Evolutionary conservation across 2,888 invertebrate species (phyloP), one percentile per base, ranked within the genome.

Genomic region (Fabriciana adippe): DNA sequence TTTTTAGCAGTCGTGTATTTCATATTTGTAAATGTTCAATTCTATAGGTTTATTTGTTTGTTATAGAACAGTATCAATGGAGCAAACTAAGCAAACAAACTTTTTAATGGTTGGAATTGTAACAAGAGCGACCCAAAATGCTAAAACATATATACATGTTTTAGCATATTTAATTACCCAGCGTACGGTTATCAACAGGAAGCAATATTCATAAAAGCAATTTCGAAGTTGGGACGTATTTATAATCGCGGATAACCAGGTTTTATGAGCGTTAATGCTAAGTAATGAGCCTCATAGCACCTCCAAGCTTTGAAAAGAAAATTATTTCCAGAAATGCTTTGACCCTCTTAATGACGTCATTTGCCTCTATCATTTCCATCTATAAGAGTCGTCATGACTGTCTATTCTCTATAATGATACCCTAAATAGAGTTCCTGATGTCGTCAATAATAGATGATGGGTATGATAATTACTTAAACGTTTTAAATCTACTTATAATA

Each of bases 281-380:
- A 77, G 73, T 77, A 77, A 76, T 75, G 72, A 71, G 68, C 68
- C 65, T 73, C 72, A 73, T 73, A 74, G 70, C 69, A 73, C 74
- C 75, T 66, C 65, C 47, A 68, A 68, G 73, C 72, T 73, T 73
- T 76, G 74, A 73, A 74, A 76, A 75, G 76, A 77, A 78, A 76
- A 78, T 77, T 73, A 76, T 78, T 76, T 75, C 66, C 74, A 73
- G 74, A 71, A 73, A 70, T 72, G 73, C 75, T 76, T 73, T 71
- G 76, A 75, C 78, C 75, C 74, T 64, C 67, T 67, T 79, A 79
- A 79, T 79, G 79, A 78, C 73, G 75, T 76, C 75, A 78, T 78
- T 79, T 77, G 74, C 73, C 74, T 73, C 73, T 72, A 78, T 78
- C 77, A 78, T 75, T 75, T 72, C 71, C 76, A 76, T 76, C 75